Base-by-base conservation (phyloP, 2,888 invertebrate genomes). In the Chorisops tibialis region DNA sequence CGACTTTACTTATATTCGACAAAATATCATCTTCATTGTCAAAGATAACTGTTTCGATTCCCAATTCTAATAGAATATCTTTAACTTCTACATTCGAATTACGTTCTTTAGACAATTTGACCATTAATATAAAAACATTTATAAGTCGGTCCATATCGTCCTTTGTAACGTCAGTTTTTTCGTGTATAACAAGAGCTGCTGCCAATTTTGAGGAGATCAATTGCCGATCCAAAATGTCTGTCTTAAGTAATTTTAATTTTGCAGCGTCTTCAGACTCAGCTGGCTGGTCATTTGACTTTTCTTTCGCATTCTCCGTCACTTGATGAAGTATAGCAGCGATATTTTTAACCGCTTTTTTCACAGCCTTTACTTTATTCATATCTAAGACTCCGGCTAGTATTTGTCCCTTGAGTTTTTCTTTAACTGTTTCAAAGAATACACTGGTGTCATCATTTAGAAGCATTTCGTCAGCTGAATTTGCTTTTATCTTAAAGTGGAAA, bases 181-280 rank as follows among this genome's bases (percentile, higher is more conserved):
- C 92, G 75, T 91, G 89, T 16, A 87, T 84, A 9, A 91, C 81
- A 41, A 93, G 79, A 1, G 89, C 89, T 24, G 86, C 87, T 0
- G 93, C 91, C 75, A 93, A 87, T 74, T 91, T 90, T 69, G 86
- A 85, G 1, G 92, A 90, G 67, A 93, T 88, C 58, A 89, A 85
- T 24, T 87, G 85, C 69, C 90, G 88, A 72, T 92, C 91, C 62
- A 90, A 87, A 1, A 84, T 81, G 35, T 89, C 89, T 41, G 86
- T 64, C 73, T 73, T 65, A 66, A 75, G 72, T 76, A 79, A 18
- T 1, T 50, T 19, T 77, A 80, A 66, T 79, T 79, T n/a, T 75
- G 21, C 60, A 47, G 43, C 74, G 43, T 56, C 30, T 62, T 75
- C 75, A 2, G 72, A 54, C 61, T 77, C 71, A 47, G 70, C 73